A percentile compares a stretch with the other conserved stretches of the same genome.
phyloP scores from a whole-genome alignment of 2,797 vertebrate species.

The Fringilla coelebs region DNA sequence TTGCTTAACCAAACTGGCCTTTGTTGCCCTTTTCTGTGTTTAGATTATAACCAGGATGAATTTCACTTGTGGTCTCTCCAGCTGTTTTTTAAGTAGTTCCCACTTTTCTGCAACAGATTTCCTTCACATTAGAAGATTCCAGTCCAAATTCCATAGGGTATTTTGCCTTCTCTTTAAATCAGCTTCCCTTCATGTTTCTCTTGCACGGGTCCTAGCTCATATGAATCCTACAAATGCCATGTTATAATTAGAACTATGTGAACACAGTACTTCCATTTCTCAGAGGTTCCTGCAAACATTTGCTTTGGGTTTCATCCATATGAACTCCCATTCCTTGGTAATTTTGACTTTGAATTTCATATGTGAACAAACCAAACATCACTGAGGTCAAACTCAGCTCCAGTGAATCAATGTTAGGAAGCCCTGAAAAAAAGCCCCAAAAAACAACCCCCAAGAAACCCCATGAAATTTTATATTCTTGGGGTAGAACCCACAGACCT shows the following conservation, averaged over 20 bases:
- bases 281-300: slow-evolving; percentile 72
- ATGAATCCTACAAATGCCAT: slow-evolving; percentile 48
- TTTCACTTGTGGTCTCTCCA: slow-evolving; percentile 64
- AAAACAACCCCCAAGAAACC: fast-evolving
- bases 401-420: neutral
- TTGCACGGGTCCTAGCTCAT: slow-evolving; percentile 22
- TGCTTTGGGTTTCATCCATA: slow-evolving; percentile 69
- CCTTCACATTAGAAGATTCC: slow-evolving; percentile 58
- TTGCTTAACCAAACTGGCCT: slow-evolving; percentile 19
- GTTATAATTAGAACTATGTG: slow-evolving; percentile 74
- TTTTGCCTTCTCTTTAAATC: slow-evolving; percentile 60
- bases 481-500: neutral
- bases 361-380: slow-evolving; percentile 40
- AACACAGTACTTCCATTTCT: slow-evolving; percentile 70
- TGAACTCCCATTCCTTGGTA: slow-evolving; percentile 60
- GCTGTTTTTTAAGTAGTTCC: slow-evolving; percentile 64
- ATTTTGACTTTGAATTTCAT: slow-evolving; percentile 65
- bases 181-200: slow-evolving; percentile 54
- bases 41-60: slow-evolving; percentile 60
- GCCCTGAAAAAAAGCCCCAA: neutral
- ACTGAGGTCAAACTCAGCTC: neutral
- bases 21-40: slow-evolving; percentile 47
- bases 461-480: neutral
- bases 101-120: slow-evolving; percentile 50
- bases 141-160: slow-evolving; percentile 55